A percentile compares a stretch with the other conserved stretches of the same genome.
Evolutionary conservation across 2,113 vertebrate genomes (phyloP).

Genomic region (Aix galericulata): DNA sequence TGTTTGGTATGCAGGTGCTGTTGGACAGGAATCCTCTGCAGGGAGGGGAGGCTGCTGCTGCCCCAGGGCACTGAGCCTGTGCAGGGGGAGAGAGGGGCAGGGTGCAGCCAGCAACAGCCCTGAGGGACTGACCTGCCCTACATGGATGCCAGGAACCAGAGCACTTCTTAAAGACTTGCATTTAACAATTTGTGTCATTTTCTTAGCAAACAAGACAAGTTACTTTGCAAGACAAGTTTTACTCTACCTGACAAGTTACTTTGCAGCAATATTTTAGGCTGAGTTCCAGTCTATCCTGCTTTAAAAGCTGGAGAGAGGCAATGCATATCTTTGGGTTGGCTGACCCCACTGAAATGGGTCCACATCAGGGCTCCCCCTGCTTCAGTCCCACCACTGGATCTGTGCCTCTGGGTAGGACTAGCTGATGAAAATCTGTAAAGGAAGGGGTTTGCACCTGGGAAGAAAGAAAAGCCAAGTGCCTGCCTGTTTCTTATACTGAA

Average conservation of each 20-base stretch:
- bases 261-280: neutral
- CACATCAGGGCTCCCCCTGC: neutral
- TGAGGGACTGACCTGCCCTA: neutral
- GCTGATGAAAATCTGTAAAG: neutral
- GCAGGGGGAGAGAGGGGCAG: neutral
- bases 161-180: neutral
- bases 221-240: too few species aligned
- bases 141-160: neutral
- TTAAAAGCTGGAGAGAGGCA: neutral
- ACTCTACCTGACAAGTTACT: neutral
- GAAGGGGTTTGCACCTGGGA: neutral
- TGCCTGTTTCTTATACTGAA: neutral
- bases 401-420: neutral
- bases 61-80: accelerated
- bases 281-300: neutral
- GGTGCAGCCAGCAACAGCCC: neutral
- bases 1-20: neutral
- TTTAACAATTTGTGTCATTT: neutral
- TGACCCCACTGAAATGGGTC: neutral
- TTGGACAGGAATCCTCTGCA: neutral
- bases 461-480: neutral
- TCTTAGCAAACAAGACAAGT: neutral
- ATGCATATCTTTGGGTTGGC: neutral
- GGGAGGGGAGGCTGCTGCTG: neutral
- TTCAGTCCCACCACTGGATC: neutral